Conservation (phyloP, 2,113 vertebrate species). For the Vanacampus margaritifer region DNA sequence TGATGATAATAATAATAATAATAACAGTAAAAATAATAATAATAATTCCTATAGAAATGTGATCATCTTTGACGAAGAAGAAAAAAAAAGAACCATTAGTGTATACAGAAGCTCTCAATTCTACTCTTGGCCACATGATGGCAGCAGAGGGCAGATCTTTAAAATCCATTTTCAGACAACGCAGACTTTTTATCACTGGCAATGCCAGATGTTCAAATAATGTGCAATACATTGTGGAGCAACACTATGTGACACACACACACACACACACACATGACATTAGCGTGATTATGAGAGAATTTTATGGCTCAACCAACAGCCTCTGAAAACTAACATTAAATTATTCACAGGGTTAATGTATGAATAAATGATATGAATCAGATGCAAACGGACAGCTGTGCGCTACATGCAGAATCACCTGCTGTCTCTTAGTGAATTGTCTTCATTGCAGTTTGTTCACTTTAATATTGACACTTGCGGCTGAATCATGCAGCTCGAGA, state of each 20-base stretch:
- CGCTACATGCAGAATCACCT: conserved; percentile 9
- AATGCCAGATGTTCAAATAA: neutral
- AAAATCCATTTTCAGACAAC: neutral
- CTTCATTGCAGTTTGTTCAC: conserved; percentile 26
- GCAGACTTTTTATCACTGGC: neutral
- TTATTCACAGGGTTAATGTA: conserved; percentile 29
- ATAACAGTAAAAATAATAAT: too few species aligned
- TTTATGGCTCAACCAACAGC: neutral
- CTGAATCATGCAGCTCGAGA: conserved; percentile 16
- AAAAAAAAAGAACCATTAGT: neutral
- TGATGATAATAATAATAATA: too few species aligned
- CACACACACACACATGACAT: neutral
- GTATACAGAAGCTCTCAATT: neutral
- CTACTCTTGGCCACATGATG: neutral
- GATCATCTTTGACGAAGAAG: neutral
- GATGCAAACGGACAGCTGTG: conserved; percentile 21
- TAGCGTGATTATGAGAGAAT: neutral
- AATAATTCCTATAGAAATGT: too few species aligned
- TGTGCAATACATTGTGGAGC: neutral
- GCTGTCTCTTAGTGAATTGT: conserved; percentile 10
- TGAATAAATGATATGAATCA: conserved; percentile 21
- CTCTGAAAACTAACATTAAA: conserved; percentile 20
- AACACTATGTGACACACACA: neutral
- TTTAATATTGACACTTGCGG: conserved; percentile 13
- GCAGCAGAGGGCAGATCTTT: neutral